These are phyloP conservation scores for Mustelus asterias DNA, from an alignment of 2,113 vertebrate species.

Conservation along the genomic window DNA sequence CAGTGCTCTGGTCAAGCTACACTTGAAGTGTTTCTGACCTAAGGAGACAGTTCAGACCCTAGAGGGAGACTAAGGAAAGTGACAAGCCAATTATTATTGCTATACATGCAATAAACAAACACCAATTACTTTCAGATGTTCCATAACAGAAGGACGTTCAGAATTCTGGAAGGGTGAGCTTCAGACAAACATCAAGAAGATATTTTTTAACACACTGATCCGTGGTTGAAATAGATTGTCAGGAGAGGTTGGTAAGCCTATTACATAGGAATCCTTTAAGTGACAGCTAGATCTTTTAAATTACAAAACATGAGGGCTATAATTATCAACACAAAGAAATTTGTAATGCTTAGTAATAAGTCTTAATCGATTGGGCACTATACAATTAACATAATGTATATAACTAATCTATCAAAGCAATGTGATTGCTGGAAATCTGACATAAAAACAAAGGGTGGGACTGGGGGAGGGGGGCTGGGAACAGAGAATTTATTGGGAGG, in stretches of 20 bases:
- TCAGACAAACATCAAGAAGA: neutral
- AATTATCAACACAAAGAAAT: neutral
- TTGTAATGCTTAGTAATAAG: neutral
- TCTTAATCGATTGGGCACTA: neutral
- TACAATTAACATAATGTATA: neutral
- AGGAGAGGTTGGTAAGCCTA: neutral
- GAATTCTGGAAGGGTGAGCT: neutral
- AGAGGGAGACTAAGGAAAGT: neutral
- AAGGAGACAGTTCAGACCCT: neutral
- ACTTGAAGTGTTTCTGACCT: neutral
- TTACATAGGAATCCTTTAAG: neutral
- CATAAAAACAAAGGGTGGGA: no score
- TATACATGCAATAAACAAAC: neutral
- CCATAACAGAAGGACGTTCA: neutral
- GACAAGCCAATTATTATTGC: neutral
- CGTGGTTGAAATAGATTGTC: no score
- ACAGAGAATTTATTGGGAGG: no score
- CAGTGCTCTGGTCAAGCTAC: neutral
- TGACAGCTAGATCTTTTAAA: neutral
- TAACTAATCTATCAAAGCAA: neutral
- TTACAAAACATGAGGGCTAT: neutral
- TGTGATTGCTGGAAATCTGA: no score
- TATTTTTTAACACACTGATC: neutral
- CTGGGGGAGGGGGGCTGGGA: no score
- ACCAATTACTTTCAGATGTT: no score